phyloP scores from a whole-genome alignment of 2,113 vertebrate genomes.

The Neopipo cinnamomea region DNA sequence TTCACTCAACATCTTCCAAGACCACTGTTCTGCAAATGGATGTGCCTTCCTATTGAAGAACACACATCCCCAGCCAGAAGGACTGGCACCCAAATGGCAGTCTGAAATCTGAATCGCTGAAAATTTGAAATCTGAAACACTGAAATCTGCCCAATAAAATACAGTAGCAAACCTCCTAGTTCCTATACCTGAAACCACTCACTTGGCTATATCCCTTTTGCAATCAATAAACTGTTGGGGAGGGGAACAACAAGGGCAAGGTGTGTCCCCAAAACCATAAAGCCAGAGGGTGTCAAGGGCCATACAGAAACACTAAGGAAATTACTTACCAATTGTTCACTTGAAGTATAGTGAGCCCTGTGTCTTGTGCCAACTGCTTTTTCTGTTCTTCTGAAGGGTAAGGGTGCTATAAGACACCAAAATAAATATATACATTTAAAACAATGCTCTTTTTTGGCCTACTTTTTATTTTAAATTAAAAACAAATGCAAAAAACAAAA shows the following conservation, averaged over 20 bases:
- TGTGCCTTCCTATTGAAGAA: background rate
- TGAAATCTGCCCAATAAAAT: background rate
- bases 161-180: background rate
- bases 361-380: conserved; percentile 99
- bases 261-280: conserved; percentile 69
- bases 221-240: conserved; percentile 69
- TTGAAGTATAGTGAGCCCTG: conserved; percentile 99
- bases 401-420: conserved; percentile 86
- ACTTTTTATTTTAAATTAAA: conserved; percentile 39
- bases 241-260: conserved; percentile 57
- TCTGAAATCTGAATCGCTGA: too few species aligned
- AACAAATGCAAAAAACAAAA: background rate
- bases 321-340: conserved; percentile 99
- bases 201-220: conserved; percentile 64
- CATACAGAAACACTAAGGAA: conserved; percentile 69
- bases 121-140: background rate
- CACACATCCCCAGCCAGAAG: background rate
- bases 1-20: background rate
- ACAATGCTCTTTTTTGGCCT: conserved; percentile 23
- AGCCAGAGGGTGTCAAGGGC: conserved; percentile 71
- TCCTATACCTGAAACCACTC: conserved; percentile 61
- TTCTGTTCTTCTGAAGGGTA: conserved; percentile 99
- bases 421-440: conserved; percentile 53
- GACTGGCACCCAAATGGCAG: background rate
- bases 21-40: background rate